Base-by-base conservation (phyloP, 2,888 invertebrate species). In the Drosophila greeni region DNA sequence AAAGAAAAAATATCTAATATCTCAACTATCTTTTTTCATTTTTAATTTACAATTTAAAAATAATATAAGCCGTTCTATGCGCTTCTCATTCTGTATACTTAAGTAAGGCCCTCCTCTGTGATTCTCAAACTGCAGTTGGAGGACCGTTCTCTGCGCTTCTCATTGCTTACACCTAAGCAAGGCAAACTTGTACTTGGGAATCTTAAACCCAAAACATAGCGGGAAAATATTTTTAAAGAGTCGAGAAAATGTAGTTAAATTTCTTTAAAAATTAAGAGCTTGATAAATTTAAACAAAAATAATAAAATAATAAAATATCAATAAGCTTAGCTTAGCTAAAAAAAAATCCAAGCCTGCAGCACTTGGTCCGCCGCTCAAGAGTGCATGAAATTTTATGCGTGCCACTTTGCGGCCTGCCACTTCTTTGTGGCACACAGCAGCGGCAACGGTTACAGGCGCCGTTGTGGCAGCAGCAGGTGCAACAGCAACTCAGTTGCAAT, bases 351-450 rank as follows among this genome's bases (percentile, higher is more conserved):
- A 31, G n/a, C 18, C 1, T 2, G 5, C 33, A 14, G 16, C 43
- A 29, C 16, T 43, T 9, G 5, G 1, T 48, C 36, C 42, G 58
- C 67, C 59, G 70, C 70, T 71, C 79, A 76, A 82, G 82, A 73
- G 83, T 84, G 85, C 82, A 82, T 82, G 85, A 84, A 82, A 85
- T 82, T 83, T 83, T 78, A 84, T 82, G 85, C 85, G 82, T 84
- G 83, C 73, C 73, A 75, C 72, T 76, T 82, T 53, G 75, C 74
- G 65, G 74, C 61, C 55, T 69, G 61, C 70, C 51, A 47, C 36
- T 52, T 65, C 43, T 52, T 65, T 61, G 18, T 43, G 47, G 40
- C 34, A 36, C 34, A 36, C 40, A 43, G 61, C 40, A 43, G 61
- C 64, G 20, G 56, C 20, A 23, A 39, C 51, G 6, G 12, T 39